These are phyloP conservation scores for Clarias fuscus DNA, from an alignment of 2,797 vertebrate species.

Conservation along the genomic window DNA sequence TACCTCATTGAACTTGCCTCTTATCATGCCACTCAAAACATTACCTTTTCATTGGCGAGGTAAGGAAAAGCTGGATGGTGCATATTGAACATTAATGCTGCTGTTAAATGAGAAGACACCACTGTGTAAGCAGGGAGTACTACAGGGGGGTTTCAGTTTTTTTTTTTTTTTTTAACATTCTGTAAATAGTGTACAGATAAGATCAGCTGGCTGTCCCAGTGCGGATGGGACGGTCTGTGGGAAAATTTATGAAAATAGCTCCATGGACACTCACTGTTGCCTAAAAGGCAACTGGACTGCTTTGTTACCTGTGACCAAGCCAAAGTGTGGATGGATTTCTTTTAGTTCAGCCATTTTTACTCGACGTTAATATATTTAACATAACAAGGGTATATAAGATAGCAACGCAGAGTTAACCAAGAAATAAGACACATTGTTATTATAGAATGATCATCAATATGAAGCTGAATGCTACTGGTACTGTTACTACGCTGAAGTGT, in stretches of 20 bases:
- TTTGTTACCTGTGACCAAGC: background rate
- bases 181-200: conserved; percentile 75
- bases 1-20: too few relatives aligned
- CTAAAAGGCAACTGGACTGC: background rate
- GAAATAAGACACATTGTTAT: background rate
- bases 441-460: background rate
- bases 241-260: conserved; percentile 82
- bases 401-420: background rate
- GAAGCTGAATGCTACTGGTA: background rate
- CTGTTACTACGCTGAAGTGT: background rate
- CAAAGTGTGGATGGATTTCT: background rate
- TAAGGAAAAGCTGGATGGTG: too few relatives aligned
- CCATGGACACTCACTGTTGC: conserved; percentile 11
- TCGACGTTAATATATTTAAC: background rate
- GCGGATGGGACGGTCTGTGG: conserved; percentile 77
- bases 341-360: background rate
- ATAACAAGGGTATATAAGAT: background rate
- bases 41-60: background rate
- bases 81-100: background rate
- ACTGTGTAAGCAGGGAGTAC: background rate
- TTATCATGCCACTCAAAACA: too few relatives aligned
- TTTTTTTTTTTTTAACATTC: conserved; percentile 38
- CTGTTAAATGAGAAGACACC: background rate
- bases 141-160: conserved; percentile 13
- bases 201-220: conserved; percentile 68